These are phyloP conservation scores for Cossypha polioptera DNA, from an alignment of 2,797 vertebrate genomes.

Conservation along the genomic window DNA sequence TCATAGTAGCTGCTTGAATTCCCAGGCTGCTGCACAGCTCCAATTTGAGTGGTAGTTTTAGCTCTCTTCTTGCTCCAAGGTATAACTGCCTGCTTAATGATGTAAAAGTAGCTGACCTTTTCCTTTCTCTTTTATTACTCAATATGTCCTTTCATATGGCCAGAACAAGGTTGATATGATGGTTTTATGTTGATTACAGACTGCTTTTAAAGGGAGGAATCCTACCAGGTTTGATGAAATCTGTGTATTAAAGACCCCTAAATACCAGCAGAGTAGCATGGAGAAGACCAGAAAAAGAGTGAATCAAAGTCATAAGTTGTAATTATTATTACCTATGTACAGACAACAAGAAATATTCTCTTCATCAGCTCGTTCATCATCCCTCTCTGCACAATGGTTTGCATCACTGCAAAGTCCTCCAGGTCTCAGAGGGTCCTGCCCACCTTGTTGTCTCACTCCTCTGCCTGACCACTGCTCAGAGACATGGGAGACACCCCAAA, in stretches of 20 bases:
- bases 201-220: neutral
- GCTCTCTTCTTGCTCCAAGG: neutral
- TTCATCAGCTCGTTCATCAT: neutral
- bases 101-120: neutral
- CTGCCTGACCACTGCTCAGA: neutral
- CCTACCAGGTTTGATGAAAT: neutral
- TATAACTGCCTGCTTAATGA: neutral
- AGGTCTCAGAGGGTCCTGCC: neutral
- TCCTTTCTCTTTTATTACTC: neutral
- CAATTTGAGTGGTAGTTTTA: neutral
- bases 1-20: neutral
- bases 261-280: neutral
- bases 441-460: rapidly evolving
- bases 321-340: rapidly evolving
- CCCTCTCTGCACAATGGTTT: neutral
- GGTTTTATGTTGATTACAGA: neutral
- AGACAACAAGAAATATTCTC: neutral
- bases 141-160: neutral
- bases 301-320: neutral
- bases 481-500: rapidly evolving
- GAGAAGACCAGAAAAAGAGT: neutral
- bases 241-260: neutral
- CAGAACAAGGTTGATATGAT: neutral
- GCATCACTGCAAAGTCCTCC: neutral
- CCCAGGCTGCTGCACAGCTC: neutral